Base-by-base conservation (phyloP, 2,888 invertebrate genomes). In the Thereva unica region DNA sequence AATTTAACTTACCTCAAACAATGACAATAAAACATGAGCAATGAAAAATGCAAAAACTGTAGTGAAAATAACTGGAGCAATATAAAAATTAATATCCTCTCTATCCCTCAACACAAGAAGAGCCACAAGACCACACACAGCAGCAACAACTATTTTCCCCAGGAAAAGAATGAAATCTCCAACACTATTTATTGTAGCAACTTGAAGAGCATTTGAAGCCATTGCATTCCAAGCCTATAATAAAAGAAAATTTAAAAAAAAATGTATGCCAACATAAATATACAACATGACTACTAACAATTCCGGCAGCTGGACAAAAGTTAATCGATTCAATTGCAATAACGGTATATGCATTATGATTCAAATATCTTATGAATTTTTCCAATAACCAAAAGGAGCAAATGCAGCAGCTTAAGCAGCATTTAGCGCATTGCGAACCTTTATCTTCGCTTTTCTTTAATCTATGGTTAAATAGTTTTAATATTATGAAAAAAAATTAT, bases 291-390 rank as follows among this genome's bases (percentile, higher is more conserved):
- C 8, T 49, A 82, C 84, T 83, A 82, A 95, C 95, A 81, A 90
- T 92, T 76, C 86, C 89, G 59, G 95, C 94, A 47, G 95, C 93
- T 74, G 92, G 89, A 76, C 95, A 96, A 80, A 96, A 96, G 78
- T 91, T 89, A 68, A 90, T 90, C 63, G 95, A 91, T 80, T 94
- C 93, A 74, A 96, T 94, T 7, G 95, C 94, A 68, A 96, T 91
- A 55, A 96, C 92, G 0, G 95, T 95, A 77, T 96, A 97, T 0
- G 96, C 96, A 79, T 97, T 97, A 77, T 95, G 94, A 80, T 95
- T 95, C 76, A 97, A 84, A 76, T 92, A 96, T 42, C 92, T 87
- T 71, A 97, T 90, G 76, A 95, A 95, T 77, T 91, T 93, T 78
- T 97, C 97, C 71, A 97, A 84, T 75, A 93, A 90, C 80, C 91